phyloP scores from a whole-genome alignment of 2,888 invertebrate species.

The Hirtodrosophila alboralis region DNA sequence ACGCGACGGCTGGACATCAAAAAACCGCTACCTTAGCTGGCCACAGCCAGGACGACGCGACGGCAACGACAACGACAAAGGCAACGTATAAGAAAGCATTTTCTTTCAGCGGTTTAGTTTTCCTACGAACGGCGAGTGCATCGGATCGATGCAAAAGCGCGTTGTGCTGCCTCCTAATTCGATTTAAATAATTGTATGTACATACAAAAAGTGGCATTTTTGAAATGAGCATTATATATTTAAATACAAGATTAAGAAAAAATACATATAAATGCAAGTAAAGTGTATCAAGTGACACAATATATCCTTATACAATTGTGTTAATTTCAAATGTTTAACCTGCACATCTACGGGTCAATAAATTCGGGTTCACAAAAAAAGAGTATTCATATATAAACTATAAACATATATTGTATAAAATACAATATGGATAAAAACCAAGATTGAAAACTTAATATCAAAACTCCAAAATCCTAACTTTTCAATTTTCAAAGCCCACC shows the following conservation, averaged over 20 bases:
- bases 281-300: conserved; percentile 11
- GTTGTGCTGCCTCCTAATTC: conserved; percentile 47
- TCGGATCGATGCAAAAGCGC: conserved; percentile 82
- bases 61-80: conserved; percentile 14
- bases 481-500: background rate
- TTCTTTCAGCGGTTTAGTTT: conserved; percentile 78
- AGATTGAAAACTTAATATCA: too few relatives aligned
- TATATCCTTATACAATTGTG: too few relatives aligned
- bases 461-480: background rate
- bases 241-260: conserved; percentile 15
- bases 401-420: too few relatives aligned
- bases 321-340: too few relatives aligned
- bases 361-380: background rate
- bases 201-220: conserved; percentile 11
- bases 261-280: background rate
- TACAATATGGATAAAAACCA: too few relatives aligned
- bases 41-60: conserved; percentile 21
- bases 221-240: conserved; percentile 27
- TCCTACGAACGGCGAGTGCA: conserved; percentile 80
- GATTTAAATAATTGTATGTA: conserved; percentile 57
- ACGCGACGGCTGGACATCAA: conserved; percentile 56
- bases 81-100: conserved; percentile 67
- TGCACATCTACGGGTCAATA: conserved; percentile 5
- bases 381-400: too few relatives aligned
- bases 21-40: conserved; percentile 21